These are phyloP conservation scores for Baronia brevicornis DNA, from an alignment of 2,888 invertebrate genomes.

Conservation along the genomic window DNA sequence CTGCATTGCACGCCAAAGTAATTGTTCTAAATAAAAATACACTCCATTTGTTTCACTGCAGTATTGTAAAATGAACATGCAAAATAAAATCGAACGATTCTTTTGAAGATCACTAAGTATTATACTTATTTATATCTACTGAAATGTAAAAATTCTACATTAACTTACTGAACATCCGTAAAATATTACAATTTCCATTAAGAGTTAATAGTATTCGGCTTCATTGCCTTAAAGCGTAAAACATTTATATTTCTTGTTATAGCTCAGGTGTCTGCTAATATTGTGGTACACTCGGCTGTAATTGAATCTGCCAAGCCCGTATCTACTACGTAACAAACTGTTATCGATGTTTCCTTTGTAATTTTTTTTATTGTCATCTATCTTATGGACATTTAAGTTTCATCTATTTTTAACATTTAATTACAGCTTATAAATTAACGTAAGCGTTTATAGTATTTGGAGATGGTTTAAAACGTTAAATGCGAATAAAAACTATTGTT, in stretches of 20 bases:
- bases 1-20: no score
- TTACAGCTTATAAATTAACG: background rate
- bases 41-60: no score
- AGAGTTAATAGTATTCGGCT: slow-evolving; percentile 9
- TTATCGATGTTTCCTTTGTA: slow-evolving; percentile 24
- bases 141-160: background rate
- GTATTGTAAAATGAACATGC: no score
- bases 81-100: no score
- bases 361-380: slow-evolving; percentile 19
- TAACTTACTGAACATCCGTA: background rate
- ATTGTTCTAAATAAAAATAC: no score
- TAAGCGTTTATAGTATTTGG: no score
- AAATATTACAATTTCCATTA: slow-evolving; percentile 6
- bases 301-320: slow-evolving; percentile 55
- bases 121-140: background rate
- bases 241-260: slow-evolving; percentile 6
- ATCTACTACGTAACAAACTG: slow-evolving; percentile 33
- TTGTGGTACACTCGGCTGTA: slow-evolving; percentile 20
- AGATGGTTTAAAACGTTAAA: slow-evolving; percentile 2
- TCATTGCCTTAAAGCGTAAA: slow-evolving; percentile 1
- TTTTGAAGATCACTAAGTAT: no score
- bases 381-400: no score
- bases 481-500: no score
- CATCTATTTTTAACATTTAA: background rate
- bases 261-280: slow-evolving; percentile 7